Conservation (phyloP, 2,797 vertebrate genomes). For the Dallia pectoralis region DNA sequence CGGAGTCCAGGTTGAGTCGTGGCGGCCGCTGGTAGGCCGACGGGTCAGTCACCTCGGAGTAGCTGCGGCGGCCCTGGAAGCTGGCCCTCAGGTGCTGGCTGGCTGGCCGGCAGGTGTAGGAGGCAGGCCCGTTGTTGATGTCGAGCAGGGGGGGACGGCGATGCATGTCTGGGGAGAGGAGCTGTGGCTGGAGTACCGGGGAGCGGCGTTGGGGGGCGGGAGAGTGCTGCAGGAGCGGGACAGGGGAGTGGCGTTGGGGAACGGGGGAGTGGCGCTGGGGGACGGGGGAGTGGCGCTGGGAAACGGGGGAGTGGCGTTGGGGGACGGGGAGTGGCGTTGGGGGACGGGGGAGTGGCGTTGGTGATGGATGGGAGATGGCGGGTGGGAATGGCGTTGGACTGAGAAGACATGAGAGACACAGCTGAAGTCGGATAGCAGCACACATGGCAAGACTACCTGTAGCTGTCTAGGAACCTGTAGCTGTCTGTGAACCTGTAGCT, state of each 20-base stretch:
- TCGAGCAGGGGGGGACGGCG: conserved; percentile 81
- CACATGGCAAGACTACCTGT: not conserved
- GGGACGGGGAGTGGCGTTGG: conserved; percentile 83
- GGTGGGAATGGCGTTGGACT: conserved; percentile 81
- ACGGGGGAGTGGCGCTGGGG: conserved; percentile 85
- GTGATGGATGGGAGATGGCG: conserved; percentile 84
- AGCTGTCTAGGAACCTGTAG: too few relatives aligned
- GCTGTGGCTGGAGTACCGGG: conserved; percentile 73
- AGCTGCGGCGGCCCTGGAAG: conserved; percentile 93
- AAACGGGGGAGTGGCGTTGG: conserved; percentile 80
- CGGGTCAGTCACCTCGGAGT: conserved; percentile 91
- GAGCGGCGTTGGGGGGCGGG: conserved; percentile 82
- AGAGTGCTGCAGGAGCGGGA: conserved; percentile 79
- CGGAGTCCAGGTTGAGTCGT: conserved; percentile 85
- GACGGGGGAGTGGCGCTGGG: conserved; percentile 83
- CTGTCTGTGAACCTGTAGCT: too few relatives aligned
- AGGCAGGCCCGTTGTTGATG: conserved; percentile 76
- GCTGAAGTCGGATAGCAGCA: not conserved
- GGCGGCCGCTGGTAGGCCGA: conserved; percentile 85
- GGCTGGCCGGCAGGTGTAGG: conserved; percentile 84
- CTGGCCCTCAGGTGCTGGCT: conserved; percentile 90
- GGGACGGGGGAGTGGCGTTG: conserved; percentile 84
- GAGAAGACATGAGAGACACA: conserved; percentile 30
- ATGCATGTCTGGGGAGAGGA: conserved; percentile 82
- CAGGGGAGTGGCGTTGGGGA: conserved; percentile 82